Evolutionary conservation across 2,888 invertebrate genomes (phyloP).

Genomic region (Agrotis segetum): DNA sequence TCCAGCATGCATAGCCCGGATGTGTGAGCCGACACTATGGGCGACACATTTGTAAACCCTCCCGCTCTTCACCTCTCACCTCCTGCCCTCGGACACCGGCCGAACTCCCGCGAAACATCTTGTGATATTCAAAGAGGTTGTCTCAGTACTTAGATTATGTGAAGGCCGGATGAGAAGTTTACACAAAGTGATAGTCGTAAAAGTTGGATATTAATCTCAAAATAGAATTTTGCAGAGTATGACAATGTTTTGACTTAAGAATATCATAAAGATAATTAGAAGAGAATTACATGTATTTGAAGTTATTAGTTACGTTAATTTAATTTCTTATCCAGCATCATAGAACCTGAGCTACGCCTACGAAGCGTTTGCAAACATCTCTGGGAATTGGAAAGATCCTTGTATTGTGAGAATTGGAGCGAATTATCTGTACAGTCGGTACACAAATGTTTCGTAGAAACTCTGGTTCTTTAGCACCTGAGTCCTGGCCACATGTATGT

Average conservation of each 20-base stretch:
- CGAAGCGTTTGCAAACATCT: conserved; percentile 25
- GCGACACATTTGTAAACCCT: conserved; percentile 14
- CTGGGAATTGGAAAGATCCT: conserved; percentile 27
- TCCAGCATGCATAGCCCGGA: conserved; percentile 13
- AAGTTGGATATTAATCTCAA: not conserved
- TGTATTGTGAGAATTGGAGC: conserved; percentile 26
- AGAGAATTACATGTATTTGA: not conserved
- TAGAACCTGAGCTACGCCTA: not conserved
- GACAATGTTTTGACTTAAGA: no score
- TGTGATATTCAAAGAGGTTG: conserved; percentile 51
- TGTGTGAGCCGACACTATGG: conserved; percentile 7
- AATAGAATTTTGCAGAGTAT: no score
- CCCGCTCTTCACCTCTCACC: not conserved
- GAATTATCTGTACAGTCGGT: conserved; percentile 21
- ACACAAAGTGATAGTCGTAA: not conserved
- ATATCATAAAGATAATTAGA: no score
- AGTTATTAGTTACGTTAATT: not conserved
- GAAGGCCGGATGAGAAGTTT: conserved; percentile 6
- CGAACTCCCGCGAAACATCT: conserved; percentile 25
- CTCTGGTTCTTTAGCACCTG: conserved; percentile 18
- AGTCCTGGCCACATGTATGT: not conserved
- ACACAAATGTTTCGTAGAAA: conserved; percentile 12
- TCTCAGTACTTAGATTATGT: conserved; percentile 18
- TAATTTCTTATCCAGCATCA: conserved; percentile 6
- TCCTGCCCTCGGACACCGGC: conserved; percentile 10